Evolutionary conservation across 2,797 vertebrate genomes (phyloP).

Genomic region (Spinibarbus caldwelli): DNA sequence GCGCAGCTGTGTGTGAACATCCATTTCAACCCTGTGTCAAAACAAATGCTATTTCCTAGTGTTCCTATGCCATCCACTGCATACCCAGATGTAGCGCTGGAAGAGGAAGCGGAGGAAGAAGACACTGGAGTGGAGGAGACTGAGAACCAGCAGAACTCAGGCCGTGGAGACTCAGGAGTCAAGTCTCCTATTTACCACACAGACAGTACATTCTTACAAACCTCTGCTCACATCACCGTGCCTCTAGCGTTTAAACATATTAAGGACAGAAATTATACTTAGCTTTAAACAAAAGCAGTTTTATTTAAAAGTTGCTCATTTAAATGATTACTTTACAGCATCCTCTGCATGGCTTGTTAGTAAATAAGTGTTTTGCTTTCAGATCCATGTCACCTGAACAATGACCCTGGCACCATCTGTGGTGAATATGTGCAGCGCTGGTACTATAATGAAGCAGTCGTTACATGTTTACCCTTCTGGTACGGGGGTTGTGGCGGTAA

Average conservation of each 20-base stretch:
- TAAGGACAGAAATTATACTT: neutral
- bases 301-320: neutral
- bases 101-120: no score
- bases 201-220: slow-evolving; percentile 9
- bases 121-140: slow-evolving; percentile 54
- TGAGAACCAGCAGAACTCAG: slow-evolving; percentile 37
- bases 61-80: neutral
- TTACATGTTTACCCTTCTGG: slow-evolving; percentile 77
- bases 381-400: slow-evolving; percentile 71
- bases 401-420: slow-evolving; percentile 67
- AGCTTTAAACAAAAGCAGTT: neutral
- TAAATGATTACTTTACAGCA: neutral
- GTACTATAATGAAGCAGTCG: slow-evolving; percentile 72
- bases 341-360: slow-evolving; percentile 38
- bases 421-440: slow-evolving; percentile 64
- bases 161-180: slow-evolving; percentile 31
- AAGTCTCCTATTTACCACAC: neutral
- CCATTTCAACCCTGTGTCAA: neutral
- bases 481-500: slow-evolving; percentile 78
- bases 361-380: slow-evolving; percentile 74
- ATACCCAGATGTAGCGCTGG: no score
- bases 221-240: neutral
- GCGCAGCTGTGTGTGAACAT: neutral
- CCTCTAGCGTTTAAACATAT: neutral
- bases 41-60: slow-evolving; percentile 12